Percentiles rank a stretch among this genome's conserved stretches.
Conservation (phyloP, 2,113 vertebrate species). For the Okapia johnstoni region DNA sequence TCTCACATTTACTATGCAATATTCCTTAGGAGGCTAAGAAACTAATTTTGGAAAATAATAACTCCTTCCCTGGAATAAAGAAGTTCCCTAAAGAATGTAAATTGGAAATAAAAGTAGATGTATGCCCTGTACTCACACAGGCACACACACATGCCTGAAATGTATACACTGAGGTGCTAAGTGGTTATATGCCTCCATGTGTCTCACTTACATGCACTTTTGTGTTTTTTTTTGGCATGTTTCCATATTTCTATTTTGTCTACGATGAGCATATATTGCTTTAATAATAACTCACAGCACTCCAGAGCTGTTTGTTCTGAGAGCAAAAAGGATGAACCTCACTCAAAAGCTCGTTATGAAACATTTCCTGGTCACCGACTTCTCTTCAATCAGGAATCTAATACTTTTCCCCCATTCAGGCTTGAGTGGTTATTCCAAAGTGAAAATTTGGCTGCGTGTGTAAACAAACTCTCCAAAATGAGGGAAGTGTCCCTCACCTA, state of each 20-base stretch:
- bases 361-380: background rate
- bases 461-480: background rate
- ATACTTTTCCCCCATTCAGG: background rate
- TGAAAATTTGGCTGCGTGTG: background rate
- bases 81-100: background rate
- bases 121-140: background rate
- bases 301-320: background rate
- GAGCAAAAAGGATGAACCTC: background rate
- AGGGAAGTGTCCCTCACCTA: background rate
- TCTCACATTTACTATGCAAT: background rate
- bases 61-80: background rate
- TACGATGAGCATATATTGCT: background rate
- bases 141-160: background rate
- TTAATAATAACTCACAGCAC: background rate
- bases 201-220: background rate
- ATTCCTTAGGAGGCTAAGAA: background rate
- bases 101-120: background rate
- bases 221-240: background rate
- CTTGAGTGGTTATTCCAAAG: background rate
- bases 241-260: background rate
- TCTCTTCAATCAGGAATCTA: background rate
- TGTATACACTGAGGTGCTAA: background rate
- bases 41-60: background rate
- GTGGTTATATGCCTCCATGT: background rate
- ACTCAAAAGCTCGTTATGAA: background rate